Conservation (phyloP, 2,113 vertebrate genomes). For the Apaloderma vittatum region DNA sequence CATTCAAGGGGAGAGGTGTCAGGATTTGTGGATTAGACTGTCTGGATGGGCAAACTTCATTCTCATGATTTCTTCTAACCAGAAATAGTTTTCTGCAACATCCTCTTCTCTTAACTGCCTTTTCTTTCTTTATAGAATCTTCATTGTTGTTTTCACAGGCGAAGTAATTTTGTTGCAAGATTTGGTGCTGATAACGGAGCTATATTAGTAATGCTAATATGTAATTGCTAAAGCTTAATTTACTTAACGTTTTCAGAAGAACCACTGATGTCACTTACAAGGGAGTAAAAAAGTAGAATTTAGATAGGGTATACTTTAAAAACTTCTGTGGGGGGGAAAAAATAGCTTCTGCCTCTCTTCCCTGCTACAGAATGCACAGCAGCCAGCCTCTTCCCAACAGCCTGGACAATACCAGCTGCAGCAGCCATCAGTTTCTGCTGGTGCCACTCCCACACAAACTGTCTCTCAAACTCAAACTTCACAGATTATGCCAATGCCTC, state of each 20-base stretch:
- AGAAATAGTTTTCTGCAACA: not conserved
- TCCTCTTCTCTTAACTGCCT: not conserved
- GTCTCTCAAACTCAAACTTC: slow-evolving; percentile 72
- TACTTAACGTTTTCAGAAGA: not conserved
- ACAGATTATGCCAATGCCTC: slow-evolving; percentile 77
- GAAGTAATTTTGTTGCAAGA: not conserved
- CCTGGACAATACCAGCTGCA: slow-evolving; percentile 77
- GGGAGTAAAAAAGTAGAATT: not conserved
- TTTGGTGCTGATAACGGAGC: not conserved
- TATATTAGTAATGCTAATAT: not conserved
- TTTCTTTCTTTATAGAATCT: not conserved
- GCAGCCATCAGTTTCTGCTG: slow-evolving; percentile 73
- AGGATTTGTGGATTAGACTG: not conserved
- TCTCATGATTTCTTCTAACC: not conserved
- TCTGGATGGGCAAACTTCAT: not conserved
- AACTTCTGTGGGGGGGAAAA: not conserved
- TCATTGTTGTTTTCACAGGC: not conserved
- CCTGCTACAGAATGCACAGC: slow-evolving; percentile 71
- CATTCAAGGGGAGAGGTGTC: not conserved
- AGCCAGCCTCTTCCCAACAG: slow-evolving; percentile 74
- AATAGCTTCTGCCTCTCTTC: slow-evolving; percentile 36
- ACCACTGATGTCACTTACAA: not conserved
- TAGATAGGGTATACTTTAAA: not conserved
- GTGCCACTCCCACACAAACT: slow-evolving; percentile 65
- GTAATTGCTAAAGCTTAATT: not conserved